Conservation (phyloP, 1,140 invertebrate genomes). For the Drosophila oshimai region DNA sequence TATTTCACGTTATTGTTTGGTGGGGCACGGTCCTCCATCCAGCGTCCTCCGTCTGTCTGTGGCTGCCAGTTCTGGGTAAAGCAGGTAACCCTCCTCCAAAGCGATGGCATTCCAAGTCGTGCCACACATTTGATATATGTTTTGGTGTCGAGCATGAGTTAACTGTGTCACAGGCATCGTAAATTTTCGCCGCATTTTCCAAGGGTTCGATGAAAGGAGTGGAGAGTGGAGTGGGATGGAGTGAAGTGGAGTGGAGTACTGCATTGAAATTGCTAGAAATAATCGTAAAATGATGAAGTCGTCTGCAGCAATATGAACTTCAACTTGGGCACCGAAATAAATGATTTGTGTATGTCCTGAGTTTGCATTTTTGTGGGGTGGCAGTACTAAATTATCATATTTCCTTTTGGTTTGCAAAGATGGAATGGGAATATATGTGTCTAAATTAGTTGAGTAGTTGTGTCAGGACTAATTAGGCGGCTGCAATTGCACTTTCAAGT, state of each 20-base stretch:
- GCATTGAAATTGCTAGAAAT: constrained; percentile 80
- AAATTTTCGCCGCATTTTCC: constrained; percentile 73
- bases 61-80: constrained; percentile 21
- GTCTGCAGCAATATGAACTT: constrained; percentile 47
- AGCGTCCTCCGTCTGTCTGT: constrained; percentile 8
- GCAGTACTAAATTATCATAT: constrained; percentile 63
- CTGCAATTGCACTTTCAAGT: constrained; percentile 75
- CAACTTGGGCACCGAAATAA: constrained; percentile 52
- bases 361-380: constrained; percentile 55
- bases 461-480: constrained; percentile 63
- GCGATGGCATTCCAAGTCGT: constrained; percentile 65
- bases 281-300: constrained; percentile 80
- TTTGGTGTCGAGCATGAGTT: constrained; percentile 80
- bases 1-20: constrained; percentile 81
- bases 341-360: constrained; percentile 60
- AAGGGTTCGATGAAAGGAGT: constrained; percentile 19
- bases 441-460: constrained; percentile 30
- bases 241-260: not conserved
- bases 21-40: constrained; percentile 2
- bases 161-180: constrained; percentile 81
- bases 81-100: constrained; percentile 33
- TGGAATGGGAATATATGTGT: not conserved
- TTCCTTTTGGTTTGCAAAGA: not conserved
- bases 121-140: constrained; percentile 81
- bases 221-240: not conserved